phyloP scores from a whole-genome alignment of 2,113 vertebrate species.

The Cephalopterus ornatus region DNA sequence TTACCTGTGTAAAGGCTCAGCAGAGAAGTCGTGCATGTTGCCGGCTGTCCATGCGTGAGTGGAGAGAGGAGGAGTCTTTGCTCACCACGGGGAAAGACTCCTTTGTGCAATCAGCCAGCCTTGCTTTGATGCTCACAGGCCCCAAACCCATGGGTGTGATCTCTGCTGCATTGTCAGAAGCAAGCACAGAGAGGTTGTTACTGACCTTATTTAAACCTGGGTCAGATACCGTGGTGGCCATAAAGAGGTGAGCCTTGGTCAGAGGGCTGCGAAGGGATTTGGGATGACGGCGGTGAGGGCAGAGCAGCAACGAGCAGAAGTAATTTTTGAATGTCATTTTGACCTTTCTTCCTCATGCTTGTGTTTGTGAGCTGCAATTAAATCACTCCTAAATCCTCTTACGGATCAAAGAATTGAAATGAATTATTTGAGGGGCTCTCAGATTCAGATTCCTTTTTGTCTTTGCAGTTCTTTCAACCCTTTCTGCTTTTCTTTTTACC shows the following conservation, averaged over 20 bases:
- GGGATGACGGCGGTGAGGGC: not conserved
- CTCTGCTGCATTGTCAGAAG: not conserved
- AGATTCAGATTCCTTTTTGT: not conserved
- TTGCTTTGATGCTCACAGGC: not conserved
- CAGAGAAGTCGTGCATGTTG: rapidly evolving
- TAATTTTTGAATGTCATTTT: not conserved
- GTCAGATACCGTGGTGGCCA: not conserved
- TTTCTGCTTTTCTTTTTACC: not conserved
- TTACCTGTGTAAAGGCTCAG: not conserved
- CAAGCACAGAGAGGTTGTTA: not conserved
- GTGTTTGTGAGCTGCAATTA: not conserved
- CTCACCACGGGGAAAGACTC: not conserved
- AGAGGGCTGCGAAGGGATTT: not conserved
- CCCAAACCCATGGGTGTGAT: not conserved
- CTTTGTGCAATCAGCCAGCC: not conserved
- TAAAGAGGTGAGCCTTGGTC: not conserved
- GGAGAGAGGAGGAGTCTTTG: not conserved
- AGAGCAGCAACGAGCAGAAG: not conserved
- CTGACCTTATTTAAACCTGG: not conserved
- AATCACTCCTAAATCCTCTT: not conserved
- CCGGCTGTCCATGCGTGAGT: not conserved
- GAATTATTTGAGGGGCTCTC: not conserved
- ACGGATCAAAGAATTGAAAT: not conserved
- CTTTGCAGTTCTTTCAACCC: not conserved
- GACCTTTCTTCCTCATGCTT: not conserved